Conservation (phyloP, 30 jellyfish, hydroid and myxozoan genomes). For the Turritopsis dohrnii region DNA sequence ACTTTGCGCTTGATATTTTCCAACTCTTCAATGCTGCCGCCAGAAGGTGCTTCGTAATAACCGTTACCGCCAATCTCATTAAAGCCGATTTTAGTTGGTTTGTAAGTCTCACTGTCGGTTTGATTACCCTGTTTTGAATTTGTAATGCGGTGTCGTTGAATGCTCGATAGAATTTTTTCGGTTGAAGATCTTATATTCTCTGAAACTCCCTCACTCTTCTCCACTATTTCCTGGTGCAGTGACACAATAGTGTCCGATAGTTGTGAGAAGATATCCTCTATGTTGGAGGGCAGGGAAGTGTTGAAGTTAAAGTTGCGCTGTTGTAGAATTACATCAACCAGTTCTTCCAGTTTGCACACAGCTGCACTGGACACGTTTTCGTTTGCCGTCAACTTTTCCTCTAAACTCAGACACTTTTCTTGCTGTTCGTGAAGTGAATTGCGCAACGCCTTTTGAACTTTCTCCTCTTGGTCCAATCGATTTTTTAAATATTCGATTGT, state of each 20-base stretch:
- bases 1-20: conserved; percentile 39
- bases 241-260: background rate
- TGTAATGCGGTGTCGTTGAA: background rate
- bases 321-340: conserved; percentile 8
- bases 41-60: background rate
- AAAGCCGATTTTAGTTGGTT: background rate
- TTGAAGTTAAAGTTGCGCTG: conserved; percentile 1
- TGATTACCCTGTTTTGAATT: background rate
- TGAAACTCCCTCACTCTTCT: background rate
- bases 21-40: conserved; percentile 39
- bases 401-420: background rate
- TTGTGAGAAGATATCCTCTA: conserved; percentile 1
- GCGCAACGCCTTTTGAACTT: conserved; percentile 47
- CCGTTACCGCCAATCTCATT: background rate
- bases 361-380: background rate
- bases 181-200: background rate
- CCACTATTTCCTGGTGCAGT: background rate
- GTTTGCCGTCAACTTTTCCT: conserved; percentile 10
- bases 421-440: conserved; percentile 18
- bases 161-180: background rate
- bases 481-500: conserved; percentile 33
- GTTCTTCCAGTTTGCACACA: background rate
- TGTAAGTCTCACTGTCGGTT: background rate
- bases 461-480: conserved; percentile 53
- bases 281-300: background rate